A percentile compares a stretch with the other conserved stretches of the same genome.
phyloP scores from a whole-genome alignment of 2,113 vertebrate species.

The Dendropsophus ebraccatus region DNA sequence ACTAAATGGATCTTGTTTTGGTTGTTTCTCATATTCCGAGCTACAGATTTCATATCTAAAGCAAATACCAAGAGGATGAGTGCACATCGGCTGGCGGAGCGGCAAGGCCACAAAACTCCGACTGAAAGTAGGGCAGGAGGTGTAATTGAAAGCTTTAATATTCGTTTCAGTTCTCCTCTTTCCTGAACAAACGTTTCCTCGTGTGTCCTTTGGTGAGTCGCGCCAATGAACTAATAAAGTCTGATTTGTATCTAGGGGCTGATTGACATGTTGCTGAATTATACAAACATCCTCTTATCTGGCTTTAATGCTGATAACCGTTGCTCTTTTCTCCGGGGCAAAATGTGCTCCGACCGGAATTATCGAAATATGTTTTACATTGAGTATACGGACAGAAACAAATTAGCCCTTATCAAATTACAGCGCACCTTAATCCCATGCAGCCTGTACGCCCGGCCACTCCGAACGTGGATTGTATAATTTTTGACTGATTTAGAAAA shows the following conservation, averaged over 20 bases:
- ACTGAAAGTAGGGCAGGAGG: background rate
- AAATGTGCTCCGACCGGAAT: background rate
- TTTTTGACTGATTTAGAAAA: background rate
- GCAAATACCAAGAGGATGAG: conserved; percentile 21
- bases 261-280: conserved; percentile 43
- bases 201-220: conserved; percentile 31
- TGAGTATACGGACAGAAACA: background rate
- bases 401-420: background rate
- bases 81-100: background rate
- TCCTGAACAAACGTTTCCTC: background rate
- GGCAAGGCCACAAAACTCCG: conserved; percentile 9
- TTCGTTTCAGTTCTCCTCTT: background rate
- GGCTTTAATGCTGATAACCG: background rate
- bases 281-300: conserved; percentile 36
- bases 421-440: background rate
- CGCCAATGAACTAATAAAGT: conserved; percentile 33
- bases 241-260: conserved; percentile 31
- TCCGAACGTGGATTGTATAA: background rate
- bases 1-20: conserved; percentile 17
- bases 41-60: conserved; percentile 35
- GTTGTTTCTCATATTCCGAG: conserved; percentile 30
- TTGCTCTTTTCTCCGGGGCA: background rate
- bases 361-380: conserved; percentile 8
- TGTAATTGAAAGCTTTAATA: conserved; percentile 46
- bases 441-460: background rate